Base-by-base conservation (phyloP, 1,140 invertebrate genomes). In the Drosophila murphyi region DNA sequence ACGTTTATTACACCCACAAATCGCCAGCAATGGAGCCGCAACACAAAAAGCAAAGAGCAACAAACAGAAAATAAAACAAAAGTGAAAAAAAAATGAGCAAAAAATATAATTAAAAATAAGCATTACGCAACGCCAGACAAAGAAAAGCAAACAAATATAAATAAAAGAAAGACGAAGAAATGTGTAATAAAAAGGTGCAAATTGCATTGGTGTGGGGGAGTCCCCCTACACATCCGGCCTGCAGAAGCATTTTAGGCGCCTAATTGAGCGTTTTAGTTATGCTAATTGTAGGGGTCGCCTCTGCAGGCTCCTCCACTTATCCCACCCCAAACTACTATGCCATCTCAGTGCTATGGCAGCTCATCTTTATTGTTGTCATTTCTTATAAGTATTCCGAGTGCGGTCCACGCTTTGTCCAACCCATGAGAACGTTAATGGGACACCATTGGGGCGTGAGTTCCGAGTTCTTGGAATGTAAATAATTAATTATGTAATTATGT, bases 191-290 rank as follows among this genome's bases (percentile, higher is more conserved):
- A 20, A 87, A 88, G 83, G 83, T 88, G 83, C 67, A 80, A 88
- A 88, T 88, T 88, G 83, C 85, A 88, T 80, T 83, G 73, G 39
- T 43, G 39, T n/a, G 39, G 3, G 39, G n/a, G 52, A 12, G 41
- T 39, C 20, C 41, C 39, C 35, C 34, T 8, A 5, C 20, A 5
- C 5, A 34, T 55, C 35, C 65, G 34, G 63, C 74, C 37, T 60
- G 76, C 77, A 65, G 74, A 55, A 63, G 70, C 82, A 76, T 80
- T 78, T 83, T 80, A 60, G 80, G 85, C 85, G 77, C 73, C 73
- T 89, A 88, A 88, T 88, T 89, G 83, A 89, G 85, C 83, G 80
- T 88, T 88, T 88, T 87, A 88, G 85, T 89, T 88, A 88, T 88
- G 83, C 83, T 88, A 88, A 88, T 88, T 88, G 80, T 89, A 75